These are phyloP conservation scores for Phylloscopus trochiloides DNA, from an alignment of 2,113 vertebrate genomes.

Conservation along the genomic window DNA sequence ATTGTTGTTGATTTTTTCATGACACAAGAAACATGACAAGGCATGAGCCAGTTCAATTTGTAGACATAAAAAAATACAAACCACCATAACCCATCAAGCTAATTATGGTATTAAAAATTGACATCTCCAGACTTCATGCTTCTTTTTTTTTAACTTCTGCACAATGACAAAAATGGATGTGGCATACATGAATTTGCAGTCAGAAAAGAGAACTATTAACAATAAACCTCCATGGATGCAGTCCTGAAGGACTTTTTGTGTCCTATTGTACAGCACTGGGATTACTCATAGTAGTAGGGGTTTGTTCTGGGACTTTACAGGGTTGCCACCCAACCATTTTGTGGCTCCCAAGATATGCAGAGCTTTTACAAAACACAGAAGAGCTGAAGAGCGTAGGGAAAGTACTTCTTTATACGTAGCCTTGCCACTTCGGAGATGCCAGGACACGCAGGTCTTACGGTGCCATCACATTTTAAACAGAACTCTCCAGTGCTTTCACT, in stretches of 20 bases:
- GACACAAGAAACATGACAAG: background rate
- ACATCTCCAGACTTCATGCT: background rate
- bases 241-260: background rate
- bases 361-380: background rate
- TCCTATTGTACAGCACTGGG: background rate
- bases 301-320: slow-evolving; percentile 34
- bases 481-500: background rate
- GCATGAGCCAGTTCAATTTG: background rate
- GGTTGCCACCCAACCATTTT: slow-evolving; percentile 53
- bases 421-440: background rate
- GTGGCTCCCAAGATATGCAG: slow-evolving; percentile 29
- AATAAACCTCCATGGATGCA: background rate
- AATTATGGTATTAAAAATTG: slow-evolving; percentile 2
- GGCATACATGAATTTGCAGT: background rate
- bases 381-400: background rate
- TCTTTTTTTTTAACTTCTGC: background rate
- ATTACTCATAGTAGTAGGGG: slow-evolving; percentile 35
- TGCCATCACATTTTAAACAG: background rate
- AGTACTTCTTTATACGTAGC: background rate
- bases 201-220: background rate
- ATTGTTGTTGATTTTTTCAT: background rate
- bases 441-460: background rate
- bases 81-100: background rate
- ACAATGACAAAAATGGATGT: background rate
- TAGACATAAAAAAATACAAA: background rate